Percentiles rank a stretch among this genome's conserved stretches.
These are phyloP conservation scores for Gulo gulo DNA, from an alignment of 2,113 vertebrate species.

Conservation along the genomic window DNA sequence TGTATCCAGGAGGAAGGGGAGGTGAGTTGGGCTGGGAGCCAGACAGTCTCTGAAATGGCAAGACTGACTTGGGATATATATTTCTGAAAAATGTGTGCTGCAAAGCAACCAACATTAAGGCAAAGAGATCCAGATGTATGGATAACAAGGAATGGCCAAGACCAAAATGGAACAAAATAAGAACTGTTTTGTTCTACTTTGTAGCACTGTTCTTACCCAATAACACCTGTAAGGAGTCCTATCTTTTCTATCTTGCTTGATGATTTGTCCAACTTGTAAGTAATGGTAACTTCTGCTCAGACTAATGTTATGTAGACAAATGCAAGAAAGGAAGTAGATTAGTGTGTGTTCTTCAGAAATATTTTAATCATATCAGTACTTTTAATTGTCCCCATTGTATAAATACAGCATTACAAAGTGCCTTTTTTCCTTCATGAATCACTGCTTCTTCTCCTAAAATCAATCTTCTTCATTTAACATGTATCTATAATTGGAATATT, in stretches of 20 bases:
- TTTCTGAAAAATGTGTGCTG: background rate
- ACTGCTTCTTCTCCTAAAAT: background rate
- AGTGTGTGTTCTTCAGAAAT: background rate
- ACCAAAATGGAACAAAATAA: background rate
- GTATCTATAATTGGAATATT: background rate
- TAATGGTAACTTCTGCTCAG: background rate
- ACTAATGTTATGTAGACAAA: background rate
- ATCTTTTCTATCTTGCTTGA: background rate
- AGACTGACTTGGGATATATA: background rate
- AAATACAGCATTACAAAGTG: background rate
- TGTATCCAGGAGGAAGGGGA: background rate
- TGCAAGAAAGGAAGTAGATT: background rate
- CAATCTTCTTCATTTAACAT: constrained; percentile 6
- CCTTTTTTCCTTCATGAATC: background rate
- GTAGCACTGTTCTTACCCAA: background rate
- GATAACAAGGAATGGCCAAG: background rate
- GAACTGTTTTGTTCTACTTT: background rate
- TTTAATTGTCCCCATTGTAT: background rate
- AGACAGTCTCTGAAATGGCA: background rate
- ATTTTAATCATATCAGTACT: background rate
- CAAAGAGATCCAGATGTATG: background rate
- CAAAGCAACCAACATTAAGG: background rate
- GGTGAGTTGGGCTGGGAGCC: background rate
- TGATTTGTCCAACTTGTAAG: background rate
- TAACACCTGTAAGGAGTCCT: background rate